A percentile compares a stretch with the other conserved stretches of the same genome.
phyloP scores from a whole-genome alignment of 2,113 vertebrate genomes.

The Aphyosemion australe region DNA sequence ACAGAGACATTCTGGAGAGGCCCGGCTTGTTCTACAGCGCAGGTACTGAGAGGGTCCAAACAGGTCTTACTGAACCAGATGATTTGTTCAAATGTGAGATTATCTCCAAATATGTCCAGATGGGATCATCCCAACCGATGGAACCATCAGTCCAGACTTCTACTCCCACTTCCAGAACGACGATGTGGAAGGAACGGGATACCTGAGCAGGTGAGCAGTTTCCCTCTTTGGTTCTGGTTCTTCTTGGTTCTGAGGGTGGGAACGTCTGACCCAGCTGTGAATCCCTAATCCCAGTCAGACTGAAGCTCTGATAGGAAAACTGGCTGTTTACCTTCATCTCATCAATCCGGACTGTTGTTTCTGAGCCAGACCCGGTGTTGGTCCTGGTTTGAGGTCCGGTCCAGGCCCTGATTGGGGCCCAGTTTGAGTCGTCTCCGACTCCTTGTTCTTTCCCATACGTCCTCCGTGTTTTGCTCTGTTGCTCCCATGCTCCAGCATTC shows the following conservation, averaged over 20 bases:
- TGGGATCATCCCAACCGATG: constrained; percentile 84
- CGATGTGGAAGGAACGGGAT: constrained; percentile 80
- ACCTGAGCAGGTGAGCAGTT: constrained; percentile 79
- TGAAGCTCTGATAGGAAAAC: not conserved
- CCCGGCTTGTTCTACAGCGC: constrained; percentile 87
- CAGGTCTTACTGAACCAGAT: no score
- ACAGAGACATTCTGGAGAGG: constrained; percentile 85
- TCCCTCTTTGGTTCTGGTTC: no score
- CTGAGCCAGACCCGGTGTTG: not conserved
- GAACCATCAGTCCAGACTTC: constrained; percentile 84
- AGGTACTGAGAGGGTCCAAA: constrained; percentile 14
- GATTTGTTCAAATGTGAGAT: not conserved
- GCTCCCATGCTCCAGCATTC: constrained; percentile 15
- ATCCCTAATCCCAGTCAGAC: no score
- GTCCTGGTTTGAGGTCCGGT: not conserved
- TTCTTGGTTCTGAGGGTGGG: not conserved
- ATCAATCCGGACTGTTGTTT: not conserved
- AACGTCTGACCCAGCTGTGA: constrained; percentile 22
- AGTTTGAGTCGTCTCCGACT: constrained; percentile 41
- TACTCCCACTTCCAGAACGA: no score
- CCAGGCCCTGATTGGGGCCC: not conserved
- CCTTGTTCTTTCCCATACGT: constrained; percentile 48
- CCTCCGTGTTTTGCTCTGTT: constrained; percentile 16
- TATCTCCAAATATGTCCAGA: constrained; percentile 68
- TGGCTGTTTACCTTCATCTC: constrained; percentile 43